Evolutionary conservation across 2,797 vertebrate genomes (phyloP).

Genomic region (Chelon labrosus): DNA sequence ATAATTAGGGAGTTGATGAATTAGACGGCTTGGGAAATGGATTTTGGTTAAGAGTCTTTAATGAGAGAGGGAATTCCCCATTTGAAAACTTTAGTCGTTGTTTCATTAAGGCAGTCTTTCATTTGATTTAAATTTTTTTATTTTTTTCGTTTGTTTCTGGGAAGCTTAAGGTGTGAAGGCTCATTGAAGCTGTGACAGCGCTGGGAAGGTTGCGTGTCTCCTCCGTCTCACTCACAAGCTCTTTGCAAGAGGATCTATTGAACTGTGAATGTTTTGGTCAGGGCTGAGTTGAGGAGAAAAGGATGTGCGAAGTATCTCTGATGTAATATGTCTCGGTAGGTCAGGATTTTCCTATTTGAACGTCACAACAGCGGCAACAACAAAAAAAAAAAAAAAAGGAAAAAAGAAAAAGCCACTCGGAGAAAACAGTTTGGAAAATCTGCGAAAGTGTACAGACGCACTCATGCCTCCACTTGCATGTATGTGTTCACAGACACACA

Average conservation of each 20-base stretch:
- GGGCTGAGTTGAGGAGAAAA: slow-evolving; percentile 63
- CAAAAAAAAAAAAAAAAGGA: not conserved
- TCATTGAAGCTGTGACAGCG: slow-evolving; percentile 64
- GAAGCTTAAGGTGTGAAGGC: slow-evolving; percentile 58
- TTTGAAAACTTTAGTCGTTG: slow-evolving; percentile 67
- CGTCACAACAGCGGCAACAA: too few species aligned
- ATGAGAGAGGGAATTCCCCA: slow-evolving; percentile 71
- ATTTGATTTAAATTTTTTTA: slow-evolving; percentile 44
- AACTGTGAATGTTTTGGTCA: slow-evolving; percentile 69
- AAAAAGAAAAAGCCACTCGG: not conserved
- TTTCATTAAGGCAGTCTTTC: slow-evolving; percentile 71
- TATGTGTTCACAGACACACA: slow-evolving; percentile 52
- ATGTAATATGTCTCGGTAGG: slow-evolving; percentile 32
- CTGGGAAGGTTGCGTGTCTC: slow-evolving; percentile 44
- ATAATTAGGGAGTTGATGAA: slow-evolving; percentile 63
- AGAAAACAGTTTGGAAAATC: slow-evolving; percentile 30
- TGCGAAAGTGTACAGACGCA: slow-evolving; percentile 57
- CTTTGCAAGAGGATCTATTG: slow-evolving; percentile 49
- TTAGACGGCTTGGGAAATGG: slow-evolving; percentile 52
- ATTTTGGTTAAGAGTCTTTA: slow-evolving; percentile 63
- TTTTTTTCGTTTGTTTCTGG: not conserved
- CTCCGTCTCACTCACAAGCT: slow-evolving; percentile 50
- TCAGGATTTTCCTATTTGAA: slow-evolving; percentile 27
- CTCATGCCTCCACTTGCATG: slow-evolving; percentile 75
- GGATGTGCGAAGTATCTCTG: slow-evolving; percentile 31